Conservation (phyloP, 2,888 invertebrate genomes). For the Agriopis aurantiaria region DNA sequence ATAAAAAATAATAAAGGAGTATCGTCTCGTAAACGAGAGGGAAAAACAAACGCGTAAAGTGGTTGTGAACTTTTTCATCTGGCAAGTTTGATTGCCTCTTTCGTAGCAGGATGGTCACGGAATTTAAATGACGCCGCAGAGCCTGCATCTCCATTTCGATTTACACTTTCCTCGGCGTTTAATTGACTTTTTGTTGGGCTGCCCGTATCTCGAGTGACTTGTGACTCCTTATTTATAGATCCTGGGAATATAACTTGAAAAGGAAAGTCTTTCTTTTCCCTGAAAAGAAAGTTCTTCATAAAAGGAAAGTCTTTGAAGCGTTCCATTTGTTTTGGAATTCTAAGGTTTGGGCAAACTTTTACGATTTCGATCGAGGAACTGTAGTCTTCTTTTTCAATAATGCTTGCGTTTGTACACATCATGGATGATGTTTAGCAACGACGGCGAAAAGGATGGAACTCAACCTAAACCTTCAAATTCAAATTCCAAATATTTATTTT, state of each 20-base stretch:
- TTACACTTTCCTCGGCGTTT: constrained; percentile 33
- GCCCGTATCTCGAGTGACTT: constrained; percentile 17
- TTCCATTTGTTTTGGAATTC: constrained; percentile 8
- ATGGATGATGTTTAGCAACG: too few species aligned
- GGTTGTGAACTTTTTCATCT: constrained; percentile 67
- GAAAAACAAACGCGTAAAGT: constrained; percentile 45
- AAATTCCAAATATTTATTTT: too few species aligned
- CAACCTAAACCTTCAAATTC: too few species aligned
- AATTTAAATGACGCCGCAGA: constrained; percentile 64
- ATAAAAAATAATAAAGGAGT: constrained; percentile 67
- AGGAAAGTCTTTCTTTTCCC: too few species aligned
- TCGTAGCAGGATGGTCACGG: constrained; percentile 49
- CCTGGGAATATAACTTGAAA: background rate
- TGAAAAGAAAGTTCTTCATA: background rate
- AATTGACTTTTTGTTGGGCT: constrained; percentile 41
- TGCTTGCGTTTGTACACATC: too few species aligned
- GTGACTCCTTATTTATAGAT: constrained; percentile 14
- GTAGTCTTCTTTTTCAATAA: background rate
- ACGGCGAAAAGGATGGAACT: too few species aligned
- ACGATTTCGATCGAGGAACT: background rate
- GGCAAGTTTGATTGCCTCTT: constrained; percentile 73
- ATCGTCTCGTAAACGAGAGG: constrained; percentile 53
- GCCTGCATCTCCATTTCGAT: constrained; percentile 34
- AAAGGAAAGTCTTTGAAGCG: constrained; percentile 15
- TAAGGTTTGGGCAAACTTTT: background rate